Evolutionary conservation across 2,797 vertebrate genomes (phyloP).

Genomic region (Nothura maculosa): DNA sequence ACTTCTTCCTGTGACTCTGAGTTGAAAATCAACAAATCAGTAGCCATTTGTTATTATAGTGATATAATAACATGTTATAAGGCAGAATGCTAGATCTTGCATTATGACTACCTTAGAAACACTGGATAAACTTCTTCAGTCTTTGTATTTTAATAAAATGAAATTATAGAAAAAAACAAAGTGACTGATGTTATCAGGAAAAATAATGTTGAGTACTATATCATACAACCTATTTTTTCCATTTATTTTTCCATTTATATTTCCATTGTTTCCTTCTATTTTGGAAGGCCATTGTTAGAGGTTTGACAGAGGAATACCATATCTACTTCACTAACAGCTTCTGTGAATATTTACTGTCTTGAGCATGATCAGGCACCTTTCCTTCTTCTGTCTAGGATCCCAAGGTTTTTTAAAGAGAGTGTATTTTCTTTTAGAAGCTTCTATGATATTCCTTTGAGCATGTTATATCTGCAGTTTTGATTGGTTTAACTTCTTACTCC

Average conservation of each 20-base stretch:
- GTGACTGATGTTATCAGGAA: neutral
- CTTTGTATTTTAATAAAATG: neutral
- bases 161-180: neutral
- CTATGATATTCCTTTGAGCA: constrained; percentile 52
- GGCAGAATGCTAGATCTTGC: too few relatives aligned
- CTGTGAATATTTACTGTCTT: neutral
- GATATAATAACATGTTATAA: too few relatives aligned
- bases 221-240: neutral
- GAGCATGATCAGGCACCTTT: neutral
- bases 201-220: neutral
- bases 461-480: constrained; percentile 56
- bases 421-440: constrained; percentile 48
- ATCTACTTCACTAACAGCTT: constrained; percentile 13
- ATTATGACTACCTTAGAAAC: neutral
- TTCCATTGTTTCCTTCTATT: too few relatives aligned
- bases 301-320: neutral
- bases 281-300: neutral
- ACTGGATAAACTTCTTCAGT: neutral
- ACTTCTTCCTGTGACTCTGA: constrained; percentile 24
- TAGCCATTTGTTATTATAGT: neutral
- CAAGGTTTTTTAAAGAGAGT: constrained; percentile 10
- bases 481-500: constrained; percentile 55
- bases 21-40: neutral
- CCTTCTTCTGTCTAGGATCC: neutral
- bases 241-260: too few relatives aligned